Evolutionary conservation across 2,113 vertebrate species (phyloP).

Genomic region (Erinaceus europaeus): DNA sequence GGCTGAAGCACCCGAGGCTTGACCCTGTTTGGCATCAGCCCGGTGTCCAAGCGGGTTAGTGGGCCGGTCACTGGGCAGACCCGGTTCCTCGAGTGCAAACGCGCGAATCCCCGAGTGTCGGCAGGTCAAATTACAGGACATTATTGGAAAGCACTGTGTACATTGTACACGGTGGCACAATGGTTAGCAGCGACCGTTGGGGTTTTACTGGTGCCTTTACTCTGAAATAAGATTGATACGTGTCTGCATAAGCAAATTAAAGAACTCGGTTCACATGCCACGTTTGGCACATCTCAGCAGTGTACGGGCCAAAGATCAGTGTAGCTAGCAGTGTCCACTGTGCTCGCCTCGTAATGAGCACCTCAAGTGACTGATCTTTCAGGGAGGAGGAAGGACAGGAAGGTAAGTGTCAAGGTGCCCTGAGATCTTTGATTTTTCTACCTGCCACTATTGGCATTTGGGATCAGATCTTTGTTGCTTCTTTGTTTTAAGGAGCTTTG

Average conservation of each 20-base stretch:
- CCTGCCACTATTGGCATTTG: not conserved
- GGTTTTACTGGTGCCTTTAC: constrained; percentile 7
- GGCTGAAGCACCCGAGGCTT: too few relatives aligned
- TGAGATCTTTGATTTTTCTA: not conserved
- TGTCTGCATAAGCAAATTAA: constrained; percentile 5
- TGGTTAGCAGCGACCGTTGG: not conserved
- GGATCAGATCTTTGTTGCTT: not conserved
- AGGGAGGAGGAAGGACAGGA: too few relatives aligned
- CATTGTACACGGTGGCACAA: not conserved
- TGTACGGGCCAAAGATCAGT: not conserved
- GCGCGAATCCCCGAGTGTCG: not conserved
- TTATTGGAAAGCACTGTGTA: constrained; percentile 29
- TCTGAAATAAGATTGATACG: not conserved
- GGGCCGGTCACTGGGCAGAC: not conserved
- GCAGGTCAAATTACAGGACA: not conserved
- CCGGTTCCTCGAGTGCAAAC: constrained; percentile 40
- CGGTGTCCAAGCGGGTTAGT: not conserved
- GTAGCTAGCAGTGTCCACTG: not conserved
- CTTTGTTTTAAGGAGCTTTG: not conserved
- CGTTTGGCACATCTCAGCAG: not conserved
- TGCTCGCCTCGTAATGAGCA: not conserved
- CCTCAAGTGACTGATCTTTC: not conserved
- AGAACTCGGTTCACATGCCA: constrained; percentile 30
- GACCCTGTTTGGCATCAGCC: too few relatives aligned
- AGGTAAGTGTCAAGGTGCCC: too few relatives aligned